Conservation (phyloP, 2,888 invertebrate species). For the Eupithecia tripunctaria region DNA sequence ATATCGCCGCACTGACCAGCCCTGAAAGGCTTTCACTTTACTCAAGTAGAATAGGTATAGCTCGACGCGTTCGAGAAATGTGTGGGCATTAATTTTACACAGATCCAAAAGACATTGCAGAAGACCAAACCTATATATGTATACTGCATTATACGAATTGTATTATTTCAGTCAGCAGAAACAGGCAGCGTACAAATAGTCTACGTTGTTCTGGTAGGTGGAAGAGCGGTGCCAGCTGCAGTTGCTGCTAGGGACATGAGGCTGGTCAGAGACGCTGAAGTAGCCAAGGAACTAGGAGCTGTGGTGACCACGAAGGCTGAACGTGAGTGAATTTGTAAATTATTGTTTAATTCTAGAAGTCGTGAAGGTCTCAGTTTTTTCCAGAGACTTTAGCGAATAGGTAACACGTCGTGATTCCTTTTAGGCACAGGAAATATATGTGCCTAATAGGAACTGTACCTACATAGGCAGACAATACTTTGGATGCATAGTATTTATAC, state of each 20-base stretch:
- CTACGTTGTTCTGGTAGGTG: conserved; percentile 92
- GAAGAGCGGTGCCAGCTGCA: conserved; percentile 90
- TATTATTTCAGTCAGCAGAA: conserved; percentile 63
- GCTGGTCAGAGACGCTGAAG: conserved; percentile 91
- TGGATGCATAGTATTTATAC: too few relatives aligned
- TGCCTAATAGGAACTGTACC: too few relatives aligned
- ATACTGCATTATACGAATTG: neutral
- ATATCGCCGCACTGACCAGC: neutral
- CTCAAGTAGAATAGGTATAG: neutral
- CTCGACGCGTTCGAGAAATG: neutral
- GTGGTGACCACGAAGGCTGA: conserved; percentile 92
- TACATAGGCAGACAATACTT: too few relatives aligned
- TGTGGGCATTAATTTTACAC: neutral
- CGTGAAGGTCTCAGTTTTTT: neutral
- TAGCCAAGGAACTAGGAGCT: conserved; percentile 89
- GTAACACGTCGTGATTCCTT: neutral
- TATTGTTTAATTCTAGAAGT: neutral
- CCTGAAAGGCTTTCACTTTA: neutral
- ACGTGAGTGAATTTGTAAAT: conserved; percentile 85
- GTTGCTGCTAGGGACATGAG: conserved; percentile 93
- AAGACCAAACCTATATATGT: neutral
- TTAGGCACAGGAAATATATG: too few relatives aligned
- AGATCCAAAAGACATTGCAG: neutral
- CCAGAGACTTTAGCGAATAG: neutral
- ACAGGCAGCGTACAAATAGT: conserved; percentile 87